These are phyloP conservation scores for Zaprionus obscuricornis DNA, from an alignment of 2,888 invertebrate species.

Conservation along the genomic window DNA sequence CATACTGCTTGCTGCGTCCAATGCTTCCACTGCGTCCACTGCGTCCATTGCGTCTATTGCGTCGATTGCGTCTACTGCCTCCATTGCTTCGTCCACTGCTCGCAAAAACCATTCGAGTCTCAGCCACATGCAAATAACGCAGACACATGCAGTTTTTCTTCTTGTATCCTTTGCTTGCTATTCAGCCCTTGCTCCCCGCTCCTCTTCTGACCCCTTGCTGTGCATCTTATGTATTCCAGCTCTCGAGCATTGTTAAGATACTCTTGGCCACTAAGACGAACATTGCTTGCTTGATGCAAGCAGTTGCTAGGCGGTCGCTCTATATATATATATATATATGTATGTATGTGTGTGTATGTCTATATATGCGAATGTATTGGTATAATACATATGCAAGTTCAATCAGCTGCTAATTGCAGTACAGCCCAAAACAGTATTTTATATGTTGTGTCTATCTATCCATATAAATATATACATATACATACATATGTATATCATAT, in stretches of 20 bases:
- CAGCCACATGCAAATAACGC: constrained; percentile 77
- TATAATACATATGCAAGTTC: constrained; percentile 55
- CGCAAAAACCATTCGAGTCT: constrained; percentile 61
- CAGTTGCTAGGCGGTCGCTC: constrained; percentile 37
- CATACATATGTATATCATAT: not conserved
- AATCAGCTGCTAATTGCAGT: constrained; percentile 75
- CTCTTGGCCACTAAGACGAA: constrained; percentile 74
- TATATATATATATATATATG: no score
- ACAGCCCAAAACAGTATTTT: constrained; percentile 48
- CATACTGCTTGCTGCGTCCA: constrained; percentile 35
- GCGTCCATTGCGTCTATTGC: constrained; percentile 34
- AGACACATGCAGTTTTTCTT: constrained; percentile 77
- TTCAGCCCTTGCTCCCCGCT: constrained; percentile 6
- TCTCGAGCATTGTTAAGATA: constrained; percentile 75
- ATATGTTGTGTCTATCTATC: constrained; percentile 11
- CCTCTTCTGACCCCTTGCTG: constrained; percentile 44
- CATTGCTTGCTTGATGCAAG: constrained; percentile 52
- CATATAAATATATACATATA: constrained; percentile 21
- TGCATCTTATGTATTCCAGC: constrained; percentile 38
- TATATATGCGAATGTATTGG: constrained; percentile 40
- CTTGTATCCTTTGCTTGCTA: constrained; percentile 60
- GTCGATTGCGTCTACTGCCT: constrained; percentile 32
- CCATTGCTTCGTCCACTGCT: constrained; percentile 22
- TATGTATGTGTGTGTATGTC: no score
- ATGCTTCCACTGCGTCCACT: constrained; percentile 23